A percentile compares a stretch with the other conserved stretches of the same genome.
Conservation (phyloP, 1,140 invertebrate species). For the Brachionus rotundiformis region DNA sequence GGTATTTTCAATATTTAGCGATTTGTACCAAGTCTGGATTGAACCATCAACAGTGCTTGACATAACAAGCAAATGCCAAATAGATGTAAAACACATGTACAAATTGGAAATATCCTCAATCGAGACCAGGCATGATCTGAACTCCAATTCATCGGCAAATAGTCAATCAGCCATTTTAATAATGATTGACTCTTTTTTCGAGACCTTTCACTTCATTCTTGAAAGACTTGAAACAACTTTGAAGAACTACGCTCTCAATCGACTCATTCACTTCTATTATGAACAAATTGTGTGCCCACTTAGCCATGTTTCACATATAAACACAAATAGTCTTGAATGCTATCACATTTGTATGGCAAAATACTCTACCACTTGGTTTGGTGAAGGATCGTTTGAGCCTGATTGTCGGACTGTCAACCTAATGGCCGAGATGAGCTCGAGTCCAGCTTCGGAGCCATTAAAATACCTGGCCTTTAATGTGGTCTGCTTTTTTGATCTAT, state of each 20-base stretch:
- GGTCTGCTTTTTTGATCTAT: constrained; percentile 3
- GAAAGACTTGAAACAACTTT: neutral
- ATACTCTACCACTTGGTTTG: constrained; percentile 18
- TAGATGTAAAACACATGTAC: constrained; percentile 43
- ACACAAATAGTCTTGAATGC: constrained; percentile 36
- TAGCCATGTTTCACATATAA: neutral
- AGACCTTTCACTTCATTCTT: constrained; percentile 1
- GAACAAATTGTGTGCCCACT: constrained; percentile 42
- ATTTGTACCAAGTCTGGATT: constrained; percentile 31
- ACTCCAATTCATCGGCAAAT: neutral
- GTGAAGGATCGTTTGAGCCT: neutral
- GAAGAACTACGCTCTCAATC: constrained; percentile 18
- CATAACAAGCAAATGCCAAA: constrained; percentile 13
- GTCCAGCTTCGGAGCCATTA: neutral
- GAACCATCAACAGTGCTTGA: neutral
- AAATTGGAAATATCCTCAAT: neutral
- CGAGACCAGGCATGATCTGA: neutral
- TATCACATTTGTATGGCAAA: constrained; percentile 40
- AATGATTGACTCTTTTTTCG: constrained; percentile 45
- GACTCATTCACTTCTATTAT: constrained; percentile 41
- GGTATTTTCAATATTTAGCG: neutral
- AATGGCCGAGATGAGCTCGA: constrained; percentile 21
- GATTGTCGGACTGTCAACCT: constrained; percentile 23
- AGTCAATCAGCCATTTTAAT: constrained; percentile 4
- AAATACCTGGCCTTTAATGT: constrained; percentile 47